A percentile compares a stretch with the other conserved stretches of the same genome.
Evolutionary conservation across 2,113 vertebrate genomes (phyloP).

Genomic region (Microtus montanus): DNA sequence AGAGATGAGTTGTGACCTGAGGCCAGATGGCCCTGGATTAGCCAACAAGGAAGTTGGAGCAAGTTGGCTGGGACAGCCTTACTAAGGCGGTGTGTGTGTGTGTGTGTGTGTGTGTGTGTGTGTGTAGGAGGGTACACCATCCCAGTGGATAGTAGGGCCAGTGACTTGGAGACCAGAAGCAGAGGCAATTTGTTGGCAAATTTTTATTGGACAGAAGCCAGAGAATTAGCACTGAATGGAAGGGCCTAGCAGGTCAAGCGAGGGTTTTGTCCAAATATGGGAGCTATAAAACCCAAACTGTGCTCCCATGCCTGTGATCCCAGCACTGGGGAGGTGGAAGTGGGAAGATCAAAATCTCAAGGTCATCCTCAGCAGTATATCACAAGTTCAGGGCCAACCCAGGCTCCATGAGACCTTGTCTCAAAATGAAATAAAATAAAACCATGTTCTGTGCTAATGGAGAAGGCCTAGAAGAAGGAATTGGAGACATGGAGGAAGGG

Average conservation of each 20-base stretch:
- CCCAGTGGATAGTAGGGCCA: neutral
- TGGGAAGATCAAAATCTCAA: neutral
- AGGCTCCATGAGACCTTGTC: neutral
- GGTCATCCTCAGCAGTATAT: neutral
- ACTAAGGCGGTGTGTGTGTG: neutral
- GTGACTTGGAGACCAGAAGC: too few relatives aligned
- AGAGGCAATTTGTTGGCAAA: neutral
- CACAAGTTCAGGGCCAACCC: neutral
- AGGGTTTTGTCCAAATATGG: slow-evolving; percentile 16
- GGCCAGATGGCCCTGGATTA: neutral
- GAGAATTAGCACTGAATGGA: neutral
- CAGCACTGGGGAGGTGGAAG: neutral
- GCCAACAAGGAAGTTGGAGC: neutral
- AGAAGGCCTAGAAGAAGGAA: neutral
- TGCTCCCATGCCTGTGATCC: neutral
- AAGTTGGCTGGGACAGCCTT: neutral
- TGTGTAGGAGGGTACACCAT: neutral
- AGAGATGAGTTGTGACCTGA: neutral
- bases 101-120: too few relatives aligned
- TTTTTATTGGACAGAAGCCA: neutral
- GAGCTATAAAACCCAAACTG: neutral
- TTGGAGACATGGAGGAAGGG: neutral
- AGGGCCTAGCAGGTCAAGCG: neutral
- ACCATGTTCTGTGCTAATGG: neutral
- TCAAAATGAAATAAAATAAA: neutral